These are phyloP conservation scores for Oophaga pumilio DNA, from an alignment of 2,113 vertebrate species.

Conservation along the genomic window DNA sequence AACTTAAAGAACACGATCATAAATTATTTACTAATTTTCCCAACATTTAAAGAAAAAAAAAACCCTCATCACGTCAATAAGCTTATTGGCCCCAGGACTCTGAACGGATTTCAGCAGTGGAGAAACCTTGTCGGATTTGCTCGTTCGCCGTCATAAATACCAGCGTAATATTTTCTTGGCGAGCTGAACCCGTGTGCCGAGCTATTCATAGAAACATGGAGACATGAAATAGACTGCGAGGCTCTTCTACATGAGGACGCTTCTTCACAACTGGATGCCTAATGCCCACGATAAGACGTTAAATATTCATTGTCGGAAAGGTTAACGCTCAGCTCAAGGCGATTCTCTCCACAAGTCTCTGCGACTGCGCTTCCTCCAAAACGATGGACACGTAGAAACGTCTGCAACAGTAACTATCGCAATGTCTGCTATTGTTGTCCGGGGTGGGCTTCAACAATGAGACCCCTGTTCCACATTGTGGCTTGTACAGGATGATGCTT, in stretches of 20 bases:
- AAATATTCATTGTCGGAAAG: constrained; percentile 39
- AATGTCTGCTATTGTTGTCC: background rate
- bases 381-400: background rate
- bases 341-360: background rate
- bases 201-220: background rate
- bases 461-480: no score
- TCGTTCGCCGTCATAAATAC: background rate
- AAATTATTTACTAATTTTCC: no score
- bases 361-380: no score
- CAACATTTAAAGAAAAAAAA: background rate
- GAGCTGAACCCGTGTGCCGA: background rate
- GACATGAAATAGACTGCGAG: background rate
- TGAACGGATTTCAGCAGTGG: background rate
- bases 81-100: background rate
- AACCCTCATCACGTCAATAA: no score
- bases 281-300: background rate
- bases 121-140: background rate
- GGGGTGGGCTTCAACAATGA: no score
- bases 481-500: no score
- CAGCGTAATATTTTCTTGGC: background rate
- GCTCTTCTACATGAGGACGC: constrained; percentile 7
- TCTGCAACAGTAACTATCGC: background rate
- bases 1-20: no score
- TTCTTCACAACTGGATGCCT: constrained; percentile 19
- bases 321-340: background rate